Percentiles rank a stretch among this genome's conserved stretches.
Conservation (phyloP, 2,888 invertebrate species). For the Drosophila parthenogenetica region DNA sequence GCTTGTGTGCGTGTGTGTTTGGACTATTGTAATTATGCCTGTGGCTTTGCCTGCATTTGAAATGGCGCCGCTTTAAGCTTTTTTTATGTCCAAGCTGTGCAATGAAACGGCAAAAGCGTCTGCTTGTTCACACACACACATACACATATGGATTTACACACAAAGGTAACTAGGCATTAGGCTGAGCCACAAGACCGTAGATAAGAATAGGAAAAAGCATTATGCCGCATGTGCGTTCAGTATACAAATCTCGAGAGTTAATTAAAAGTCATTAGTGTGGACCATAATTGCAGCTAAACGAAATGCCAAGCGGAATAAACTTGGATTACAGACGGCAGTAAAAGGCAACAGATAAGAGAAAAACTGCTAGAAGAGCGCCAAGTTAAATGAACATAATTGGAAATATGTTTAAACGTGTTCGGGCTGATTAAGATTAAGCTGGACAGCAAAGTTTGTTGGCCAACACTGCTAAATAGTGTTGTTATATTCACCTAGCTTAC, state of each 20-base stretch:
- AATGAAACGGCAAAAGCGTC: slow-evolving; percentile 56
- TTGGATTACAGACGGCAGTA: slow-evolving; percentile 1
- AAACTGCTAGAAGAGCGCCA: background rate
- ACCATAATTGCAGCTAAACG: slow-evolving; percentile 66
- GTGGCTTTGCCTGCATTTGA: slow-evolving; percentile 59
- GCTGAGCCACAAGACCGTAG: slow-evolving; percentile 21
- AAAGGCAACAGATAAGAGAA: background rate
- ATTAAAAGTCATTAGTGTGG: slow-evolving; percentile 77
- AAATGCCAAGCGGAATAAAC: slow-evolving; percentile 35
- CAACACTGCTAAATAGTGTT: background rate
- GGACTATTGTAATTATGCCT: slow-evolving; percentile 69
- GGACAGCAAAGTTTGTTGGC: background rate
- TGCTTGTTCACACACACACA: slow-evolving; percentile 27
- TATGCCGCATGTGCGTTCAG: slow-evolving; percentile 43
- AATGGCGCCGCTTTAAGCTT: slow-evolving; percentile 67
- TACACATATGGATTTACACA: background rate
- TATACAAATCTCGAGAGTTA: slow-evolving; percentile 73
- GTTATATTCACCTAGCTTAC: no score
- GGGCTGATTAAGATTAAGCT: background rate
- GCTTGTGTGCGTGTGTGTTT: slow-evolving; percentile 17
- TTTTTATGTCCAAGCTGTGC: slow-evolving; percentile 70
- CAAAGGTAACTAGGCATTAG: slow-evolving; percentile 40
- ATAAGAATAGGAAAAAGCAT: slow-evolving; percentile 41
- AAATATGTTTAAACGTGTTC: slow-evolving; percentile 2
- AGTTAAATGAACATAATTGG: slow-evolving; percentile 30